Evolutionary conservation across 2,888 invertebrate genomes (phyloP).

Genomic region (Panopea generosa): DNA sequence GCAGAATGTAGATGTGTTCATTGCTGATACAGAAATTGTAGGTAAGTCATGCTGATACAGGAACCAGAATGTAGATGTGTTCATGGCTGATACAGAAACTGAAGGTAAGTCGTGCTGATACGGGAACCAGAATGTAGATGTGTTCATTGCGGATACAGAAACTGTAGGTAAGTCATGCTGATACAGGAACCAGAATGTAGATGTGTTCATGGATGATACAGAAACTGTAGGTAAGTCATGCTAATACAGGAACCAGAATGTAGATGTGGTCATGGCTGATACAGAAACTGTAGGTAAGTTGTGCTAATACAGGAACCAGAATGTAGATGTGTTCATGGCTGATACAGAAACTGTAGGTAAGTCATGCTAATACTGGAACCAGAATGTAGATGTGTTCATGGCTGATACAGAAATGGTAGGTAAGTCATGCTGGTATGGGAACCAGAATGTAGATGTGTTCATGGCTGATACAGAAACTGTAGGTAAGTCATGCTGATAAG

Average conservation of each 20-base stretch:
- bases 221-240: too few species aligned
- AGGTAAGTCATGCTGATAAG: constrained; percentile 82
- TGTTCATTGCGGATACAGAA: constrained; percentile 79
- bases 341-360: constrained; percentile 82
- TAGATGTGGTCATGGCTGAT: constrained; percentile 78
- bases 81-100: too few species aligned
- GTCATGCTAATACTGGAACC: constrained; percentile 79
- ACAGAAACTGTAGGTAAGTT: constrained; percentile 80
- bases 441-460: constrained; percentile 75
- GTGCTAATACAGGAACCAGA: constrained; percentile 80
- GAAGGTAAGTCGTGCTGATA: too few species aligned
- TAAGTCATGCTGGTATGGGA: constrained; percentile 79
- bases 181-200: too few species aligned
- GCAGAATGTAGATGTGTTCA: constrained; percentile 74
- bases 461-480: constrained; percentile 81
- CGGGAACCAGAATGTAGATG: constrained; percentile 76
- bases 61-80: too few species aligned
- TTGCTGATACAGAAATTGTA: constrained; percentile 81
- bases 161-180: constrained; percentile 78
- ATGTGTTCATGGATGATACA: too few species aligned
- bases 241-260: constrained; percentile 81
- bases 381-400: constrained; percentile 76
- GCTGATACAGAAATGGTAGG: constrained; percentile 81
- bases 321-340: constrained; percentile 75
- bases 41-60: too few species aligned